Conservation (phyloP, 2,797 vertebrate genomes). For the Erethizon dorsatum region DNA sequence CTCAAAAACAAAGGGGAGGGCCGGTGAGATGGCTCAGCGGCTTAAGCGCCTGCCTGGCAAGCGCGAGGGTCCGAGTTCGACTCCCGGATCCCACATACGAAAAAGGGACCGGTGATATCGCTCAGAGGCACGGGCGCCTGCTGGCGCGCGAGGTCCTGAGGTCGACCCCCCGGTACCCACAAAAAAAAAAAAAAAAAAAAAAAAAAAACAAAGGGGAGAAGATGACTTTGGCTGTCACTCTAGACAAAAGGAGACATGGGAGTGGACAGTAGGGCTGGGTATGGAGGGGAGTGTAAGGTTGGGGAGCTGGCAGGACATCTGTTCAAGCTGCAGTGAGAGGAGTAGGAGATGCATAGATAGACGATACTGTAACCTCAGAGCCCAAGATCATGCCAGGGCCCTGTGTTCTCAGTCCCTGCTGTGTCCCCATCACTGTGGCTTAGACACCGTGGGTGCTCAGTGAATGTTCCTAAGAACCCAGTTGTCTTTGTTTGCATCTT, state of each 20-base stretch:
- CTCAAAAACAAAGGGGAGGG: not conserved
- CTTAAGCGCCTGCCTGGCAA: too few species aligned
- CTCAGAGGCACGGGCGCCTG: too few species aligned
- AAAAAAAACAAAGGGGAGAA: not conserved
- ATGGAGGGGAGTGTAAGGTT: not conserved
- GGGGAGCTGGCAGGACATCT: not conserved
- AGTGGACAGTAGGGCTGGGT: not conserved
- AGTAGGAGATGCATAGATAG: not conserved
- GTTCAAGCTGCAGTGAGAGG: not conserved
- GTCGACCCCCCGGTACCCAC: too few species aligned
- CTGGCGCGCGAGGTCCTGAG: too few species aligned
- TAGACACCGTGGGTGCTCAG: not conserved
- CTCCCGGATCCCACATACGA: too few species aligned
- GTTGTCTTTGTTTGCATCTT: not conserved
- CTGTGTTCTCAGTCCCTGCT: not conserved
- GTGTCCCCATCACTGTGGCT: not conserved
- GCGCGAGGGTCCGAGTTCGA: too few species aligned
- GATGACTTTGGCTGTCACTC: not conserved
- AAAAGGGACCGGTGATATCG: too few species aligned
- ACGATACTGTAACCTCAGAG: not conserved
- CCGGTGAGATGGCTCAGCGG: too few species aligned
- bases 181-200: not conserved
- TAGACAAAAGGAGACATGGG: not conserved
- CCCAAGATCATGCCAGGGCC: not conserved
- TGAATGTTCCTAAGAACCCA: not conserved